These are phyloP conservation scores for Tiaroga cobitis DNA, from an alignment of 2,797 vertebrate species.

Conservation along the genomic window DNA sequence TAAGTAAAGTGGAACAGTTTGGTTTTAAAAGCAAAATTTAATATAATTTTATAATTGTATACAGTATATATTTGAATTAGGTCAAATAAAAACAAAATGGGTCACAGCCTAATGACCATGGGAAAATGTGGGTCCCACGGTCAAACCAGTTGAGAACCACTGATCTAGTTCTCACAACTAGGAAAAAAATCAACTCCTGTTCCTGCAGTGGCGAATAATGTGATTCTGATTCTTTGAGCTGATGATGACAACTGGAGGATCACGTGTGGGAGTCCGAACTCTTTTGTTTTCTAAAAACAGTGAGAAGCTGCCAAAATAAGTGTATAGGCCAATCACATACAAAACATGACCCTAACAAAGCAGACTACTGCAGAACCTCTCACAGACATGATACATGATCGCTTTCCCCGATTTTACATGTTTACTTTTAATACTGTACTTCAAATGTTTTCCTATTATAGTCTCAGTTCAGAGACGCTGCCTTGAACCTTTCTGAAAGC, in stretches of 20 bases:
- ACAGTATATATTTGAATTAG: neutral
- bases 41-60: neutral
- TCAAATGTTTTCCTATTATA: constrained; percentile 68
- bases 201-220: neutral
- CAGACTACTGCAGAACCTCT: constrained; percentile 62
- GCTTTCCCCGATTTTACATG: constrained; percentile 64
- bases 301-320: constrained; percentile 28
- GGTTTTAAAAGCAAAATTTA: neutral
- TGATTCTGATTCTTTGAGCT: constrained; percentile 1
- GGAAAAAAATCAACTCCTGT: neutral
- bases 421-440: constrained; percentile 78
- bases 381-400: constrained; percentile 62
- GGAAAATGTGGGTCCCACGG: neutral
- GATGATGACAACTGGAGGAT: neutral
- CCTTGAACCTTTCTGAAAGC: constrained; percentile 79
- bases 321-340: constrained; percentile 19
- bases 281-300: constrained; percentile 6
- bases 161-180: neutral
- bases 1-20: neutral
- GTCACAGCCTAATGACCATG: neutral
- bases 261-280: neutral
- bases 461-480: constrained; percentile 70
- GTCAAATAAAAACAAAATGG: no score
- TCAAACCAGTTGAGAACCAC: neutral
- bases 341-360: constrained; percentile 53